Percentiles rank a stretch among this genome's conserved stretches.
phyloP scores from a whole-genome alignment of 2,113 vertebrate genomes.

The Dipodomys merriami region DNA sequence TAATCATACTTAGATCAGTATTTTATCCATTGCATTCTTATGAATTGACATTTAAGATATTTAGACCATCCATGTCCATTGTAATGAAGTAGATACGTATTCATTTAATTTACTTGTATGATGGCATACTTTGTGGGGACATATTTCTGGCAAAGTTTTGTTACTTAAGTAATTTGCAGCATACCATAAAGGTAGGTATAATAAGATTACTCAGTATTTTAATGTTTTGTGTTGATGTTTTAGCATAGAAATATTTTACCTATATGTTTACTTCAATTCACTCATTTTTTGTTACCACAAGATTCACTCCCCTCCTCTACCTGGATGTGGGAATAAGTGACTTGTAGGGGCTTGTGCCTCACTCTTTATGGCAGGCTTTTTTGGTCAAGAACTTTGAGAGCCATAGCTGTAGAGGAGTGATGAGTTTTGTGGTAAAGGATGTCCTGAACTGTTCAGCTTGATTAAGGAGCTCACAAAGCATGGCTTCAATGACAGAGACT shows the following conservation, averaged over 20 bases:
- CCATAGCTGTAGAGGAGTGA: not conserved
- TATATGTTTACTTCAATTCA: not conserved
- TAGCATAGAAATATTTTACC: conserved; percentile 25
- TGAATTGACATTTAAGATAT: conserved; percentile 15
- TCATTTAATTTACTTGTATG: not conserved
- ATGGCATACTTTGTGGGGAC: not conserved
- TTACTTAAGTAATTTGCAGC: conserved; percentile 43
- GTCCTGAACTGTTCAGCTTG: not conserved
- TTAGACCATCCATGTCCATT: not conserved
- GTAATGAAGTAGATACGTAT: not conserved
- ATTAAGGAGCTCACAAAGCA: not conserved
- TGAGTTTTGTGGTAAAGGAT: not conserved
- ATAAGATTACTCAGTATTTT: conserved; percentile 44
- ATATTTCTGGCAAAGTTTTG: conserved; percentile 32
- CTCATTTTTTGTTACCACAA: not conserved
- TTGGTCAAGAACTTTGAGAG: not conserved
- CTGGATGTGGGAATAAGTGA: not conserved
- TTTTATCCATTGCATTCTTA: conserved; percentile 20
- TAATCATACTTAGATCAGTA: conserved; percentile 12
- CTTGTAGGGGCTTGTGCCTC: not conserved
- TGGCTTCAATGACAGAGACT: not conserved
- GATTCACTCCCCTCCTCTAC: not conserved
- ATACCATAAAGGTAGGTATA: conserved; percentile 7
- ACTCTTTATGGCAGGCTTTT: not conserved
- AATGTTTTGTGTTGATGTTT: conserved; percentile 19